These are phyloP conservation scores for Hyles lineata DNA, from an alignment of 2,888 invertebrate species.

Conservation along the genomic window DNA sequence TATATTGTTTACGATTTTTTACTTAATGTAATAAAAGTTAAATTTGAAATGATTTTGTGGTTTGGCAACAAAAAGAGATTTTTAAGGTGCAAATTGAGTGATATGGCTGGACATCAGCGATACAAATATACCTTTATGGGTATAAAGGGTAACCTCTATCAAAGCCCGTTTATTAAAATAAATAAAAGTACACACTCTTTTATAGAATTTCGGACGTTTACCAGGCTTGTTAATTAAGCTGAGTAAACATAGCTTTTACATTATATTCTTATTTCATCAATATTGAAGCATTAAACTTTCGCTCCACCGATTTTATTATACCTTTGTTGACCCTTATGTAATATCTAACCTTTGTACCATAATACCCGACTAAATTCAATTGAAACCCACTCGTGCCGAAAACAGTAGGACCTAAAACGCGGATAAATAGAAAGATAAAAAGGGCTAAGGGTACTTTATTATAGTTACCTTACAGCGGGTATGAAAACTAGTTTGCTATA, in stretches of 20 bases:
- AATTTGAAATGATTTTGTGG: too few species aligned
- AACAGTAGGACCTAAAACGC: conserved; percentile 10
- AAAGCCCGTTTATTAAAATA: not conserved
- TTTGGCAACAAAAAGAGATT: too few species aligned
- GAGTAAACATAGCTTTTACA: not conserved
- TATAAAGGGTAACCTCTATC: too few species aligned
- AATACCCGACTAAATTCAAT: conserved; percentile 19
- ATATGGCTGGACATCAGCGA: too few species aligned
- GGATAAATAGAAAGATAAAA: conserved; percentile 16
- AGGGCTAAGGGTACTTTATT: conserved; percentile 15
- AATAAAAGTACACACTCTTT: not conserved
- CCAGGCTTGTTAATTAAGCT: not conserved
- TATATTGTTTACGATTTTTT: too few species aligned
- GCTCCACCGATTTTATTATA: not conserved
- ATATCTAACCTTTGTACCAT: conserved; percentile 5
- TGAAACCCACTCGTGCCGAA: conserved; percentile 18
- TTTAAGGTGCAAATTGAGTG: too few species aligned
- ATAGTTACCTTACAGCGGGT: not conserved
- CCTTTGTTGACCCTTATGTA: conserved; percentile 8
- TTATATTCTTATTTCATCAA: not conserved
- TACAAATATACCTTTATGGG: too few species aligned
- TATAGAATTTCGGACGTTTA: not conserved
- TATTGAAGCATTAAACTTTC: not conserved
- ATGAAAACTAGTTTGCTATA: not conserved
- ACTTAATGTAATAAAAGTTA: too few species aligned